Evolutionary conservation across 2,113 vertebrate species (phyloP), one percentile per base, ranked within the genome.

Genomic region (Cyanistes caeruleus): DNA sequence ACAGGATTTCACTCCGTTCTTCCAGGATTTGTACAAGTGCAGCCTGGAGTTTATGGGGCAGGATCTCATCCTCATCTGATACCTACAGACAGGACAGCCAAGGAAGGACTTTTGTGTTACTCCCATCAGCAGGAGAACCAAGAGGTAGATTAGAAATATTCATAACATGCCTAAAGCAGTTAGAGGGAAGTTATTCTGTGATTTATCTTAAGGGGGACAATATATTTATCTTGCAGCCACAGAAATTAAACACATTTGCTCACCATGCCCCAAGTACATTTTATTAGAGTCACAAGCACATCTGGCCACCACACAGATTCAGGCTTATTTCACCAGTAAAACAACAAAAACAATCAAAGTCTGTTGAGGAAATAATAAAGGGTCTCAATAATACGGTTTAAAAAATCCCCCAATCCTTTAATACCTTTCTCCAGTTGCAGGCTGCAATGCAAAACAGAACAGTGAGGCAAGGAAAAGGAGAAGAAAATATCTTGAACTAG

Each of bases 31-130:
- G 99, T 64, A 98, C 98, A 84, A 99, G 98, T 0, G 99, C 99
- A 49, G 99, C 99, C 93, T 99, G 99, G 46, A 99, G 99, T 94
- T 99, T 99, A 92, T 98, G 99, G 91, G 99, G 99, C 91, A 99
- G 96, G 97, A 99, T 99, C 95, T 99, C 99, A 73, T 99, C 98
- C 91, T 99, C 99, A 87, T 99, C 99, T 20, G 99, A 99, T 13
- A 99, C 96, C 99, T 99, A 88, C 62, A 64, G 58, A 92, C 55
- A 10, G 55, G 89, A 77, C 4, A 10, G 55, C 60, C 69, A 65
- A 10, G 30, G 52, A 55, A 91, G 82, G 27, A 39, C 27, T 91
- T 78, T 4, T 70, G 30, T 41, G 33, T 92, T 77, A 23, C 5
- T 52, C 51, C 33, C 72, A 16, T 35, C 62, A 76, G 20, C 62